Conservation (phyloP, 2,113 vertebrate species). For the Excalfactoria chinensis region DNA sequence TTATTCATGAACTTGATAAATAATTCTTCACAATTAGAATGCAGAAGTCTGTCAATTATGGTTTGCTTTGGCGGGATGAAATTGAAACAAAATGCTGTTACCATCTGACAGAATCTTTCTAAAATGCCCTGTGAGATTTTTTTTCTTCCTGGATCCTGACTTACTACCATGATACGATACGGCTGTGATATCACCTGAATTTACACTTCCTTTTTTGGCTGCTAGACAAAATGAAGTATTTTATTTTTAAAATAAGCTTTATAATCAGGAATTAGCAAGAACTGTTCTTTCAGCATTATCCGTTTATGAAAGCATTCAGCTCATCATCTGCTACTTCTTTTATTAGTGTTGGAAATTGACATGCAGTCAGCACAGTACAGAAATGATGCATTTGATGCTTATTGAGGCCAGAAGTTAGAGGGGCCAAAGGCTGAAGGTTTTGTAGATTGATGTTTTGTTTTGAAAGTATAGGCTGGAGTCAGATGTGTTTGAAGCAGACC, state of each 20-base stretch:
- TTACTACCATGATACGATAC: neutral
- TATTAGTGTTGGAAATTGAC: neutral
- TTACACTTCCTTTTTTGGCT: neutral
- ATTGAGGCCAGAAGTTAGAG: neutral
- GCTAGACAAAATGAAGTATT: neutral
- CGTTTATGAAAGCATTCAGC: neutral
- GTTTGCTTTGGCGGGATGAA: neutral
- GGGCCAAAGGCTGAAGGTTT: neutral
- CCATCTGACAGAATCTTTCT: neutral
- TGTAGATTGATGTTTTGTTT: neutral
- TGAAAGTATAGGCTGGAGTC: neutral
- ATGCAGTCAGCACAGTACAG: neutral
- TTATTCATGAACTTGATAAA: neutral
- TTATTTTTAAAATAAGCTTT: neutral
- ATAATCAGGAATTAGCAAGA: neutral
- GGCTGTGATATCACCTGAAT: neutral
- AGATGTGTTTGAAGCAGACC: neutral
- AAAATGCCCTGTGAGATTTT: accelerated
- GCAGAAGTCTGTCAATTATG: neutral
- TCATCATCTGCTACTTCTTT: neutral
- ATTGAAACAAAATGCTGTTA: neutral
- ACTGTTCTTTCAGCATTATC: neutral
- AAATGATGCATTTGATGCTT: neutral
- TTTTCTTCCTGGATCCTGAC: neutral
- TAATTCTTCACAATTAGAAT: neutral